These are phyloP conservation scores for Leptinotarsa juncta DNA, from an alignment of 2,888 invertebrate genomes.

Conservation along the genomic window DNA sequence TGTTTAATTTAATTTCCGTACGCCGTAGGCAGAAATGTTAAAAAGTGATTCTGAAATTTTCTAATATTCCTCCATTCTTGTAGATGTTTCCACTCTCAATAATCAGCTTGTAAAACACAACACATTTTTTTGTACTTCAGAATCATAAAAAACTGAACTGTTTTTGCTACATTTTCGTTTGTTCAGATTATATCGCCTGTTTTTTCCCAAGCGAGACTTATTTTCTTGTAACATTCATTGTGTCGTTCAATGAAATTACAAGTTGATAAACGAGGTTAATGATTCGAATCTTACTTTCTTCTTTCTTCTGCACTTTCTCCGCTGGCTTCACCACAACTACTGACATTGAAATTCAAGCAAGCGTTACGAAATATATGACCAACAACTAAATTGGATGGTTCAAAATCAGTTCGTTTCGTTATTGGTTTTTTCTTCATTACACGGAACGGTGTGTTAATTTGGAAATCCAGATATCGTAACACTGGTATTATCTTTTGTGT, in stretches of 20 bases:
- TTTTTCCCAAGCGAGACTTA: neutral
- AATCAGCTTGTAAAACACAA: neutral
- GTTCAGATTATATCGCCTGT: neutral
- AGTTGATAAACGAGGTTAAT: conserved; percentile 34
- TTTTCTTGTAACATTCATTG: conserved; percentile 5
- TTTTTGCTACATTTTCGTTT: neutral
- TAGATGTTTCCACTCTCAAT: no score
- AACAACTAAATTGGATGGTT: conserved; percentile 3
- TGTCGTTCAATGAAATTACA: conserved; percentile 24
- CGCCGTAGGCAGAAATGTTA: no score
- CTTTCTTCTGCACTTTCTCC: conserved; percentile 56
- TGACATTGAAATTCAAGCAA: conserved; percentile 42
- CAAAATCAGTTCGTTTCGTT: neutral
- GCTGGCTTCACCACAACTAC: conserved; percentile 26
- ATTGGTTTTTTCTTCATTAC: neutral
- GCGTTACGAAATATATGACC: conserved; percentile 35
- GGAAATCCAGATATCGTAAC: no score
- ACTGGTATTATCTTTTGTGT: no score
- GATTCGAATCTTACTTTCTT: conserved; percentile 54
- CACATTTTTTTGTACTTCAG: neutral
- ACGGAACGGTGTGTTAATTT: neutral
- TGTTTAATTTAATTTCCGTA: no score
- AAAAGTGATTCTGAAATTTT: no score
- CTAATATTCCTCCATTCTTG: no score
- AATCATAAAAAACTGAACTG: neutral